Percentiles rank a stretch among this genome's conserved stretches.
phyloP scores from a whole-genome alignment of 2,113 vertebrate genomes.

The Caretta caretta region DNA sequence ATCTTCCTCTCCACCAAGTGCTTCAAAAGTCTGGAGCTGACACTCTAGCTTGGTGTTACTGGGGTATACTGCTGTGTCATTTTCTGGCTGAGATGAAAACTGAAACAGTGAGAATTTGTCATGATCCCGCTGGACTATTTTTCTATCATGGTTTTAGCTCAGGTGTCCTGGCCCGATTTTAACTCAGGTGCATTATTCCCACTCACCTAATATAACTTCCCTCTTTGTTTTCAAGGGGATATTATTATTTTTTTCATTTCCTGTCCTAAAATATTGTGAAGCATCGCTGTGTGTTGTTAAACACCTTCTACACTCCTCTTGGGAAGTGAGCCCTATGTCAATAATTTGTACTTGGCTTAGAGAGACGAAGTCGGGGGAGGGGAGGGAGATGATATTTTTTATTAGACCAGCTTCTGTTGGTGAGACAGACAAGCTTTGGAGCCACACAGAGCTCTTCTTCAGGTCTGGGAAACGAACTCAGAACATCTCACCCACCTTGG shows the following conservation, averaged over 20 bases:
- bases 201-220: background rate
- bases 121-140: background rate
- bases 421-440: no score
- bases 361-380: no score
- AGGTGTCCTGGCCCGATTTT: background rate
- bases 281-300: background rate
- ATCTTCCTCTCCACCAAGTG: no score
- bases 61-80: background rate
- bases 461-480: background rate
- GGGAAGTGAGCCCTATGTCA: background rate
- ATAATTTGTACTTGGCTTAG: background rate
- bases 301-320: background rate
- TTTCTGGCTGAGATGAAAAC: background rate
- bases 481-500: background rate
- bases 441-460: no score
- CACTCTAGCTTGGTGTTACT: background rate
- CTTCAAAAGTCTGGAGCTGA: background rate
- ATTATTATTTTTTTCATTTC: background rate
- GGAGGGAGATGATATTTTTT: no score
- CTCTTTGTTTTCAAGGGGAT: background rate
- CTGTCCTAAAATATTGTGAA: background rate
- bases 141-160: background rate
- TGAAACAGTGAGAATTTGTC: background rate
- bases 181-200: background rate
- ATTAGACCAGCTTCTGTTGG: no score